A percentile compares a stretch with the other conserved stretches of the same genome.
Conservation (phyloP, 2,113 vertebrate species). For the Hepsetus odoe region DNA sequence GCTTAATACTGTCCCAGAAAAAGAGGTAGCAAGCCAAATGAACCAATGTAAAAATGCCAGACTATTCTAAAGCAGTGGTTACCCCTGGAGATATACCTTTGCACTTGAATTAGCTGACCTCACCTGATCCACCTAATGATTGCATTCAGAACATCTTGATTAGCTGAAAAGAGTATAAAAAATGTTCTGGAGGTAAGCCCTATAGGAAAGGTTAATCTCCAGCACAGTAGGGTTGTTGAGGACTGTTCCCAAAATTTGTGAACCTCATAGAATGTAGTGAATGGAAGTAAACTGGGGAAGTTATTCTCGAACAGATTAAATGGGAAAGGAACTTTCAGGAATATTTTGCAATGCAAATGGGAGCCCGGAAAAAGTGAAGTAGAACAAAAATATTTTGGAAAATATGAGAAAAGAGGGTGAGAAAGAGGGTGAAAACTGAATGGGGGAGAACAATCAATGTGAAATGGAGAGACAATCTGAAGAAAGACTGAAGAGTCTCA, state of each 20-base stretch:
- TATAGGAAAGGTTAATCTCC: too few species aligned
- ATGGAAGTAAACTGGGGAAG: neutral
- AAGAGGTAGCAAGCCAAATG: neutral
- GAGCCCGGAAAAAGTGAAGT: neutral
- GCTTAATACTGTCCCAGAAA: neutral
- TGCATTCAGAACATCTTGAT: too few species aligned
- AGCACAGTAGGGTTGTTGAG: too few species aligned
- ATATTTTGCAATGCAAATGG: too few species aligned
- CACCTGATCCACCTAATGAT: too few species aligned
- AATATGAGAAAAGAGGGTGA: neutral
- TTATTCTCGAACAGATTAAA: neutral
- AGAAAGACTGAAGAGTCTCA: too few species aligned
- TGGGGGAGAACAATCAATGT: too few species aligned
- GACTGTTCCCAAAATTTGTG: too few species aligned
- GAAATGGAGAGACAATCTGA: neutral
- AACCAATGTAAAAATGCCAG: neutral
- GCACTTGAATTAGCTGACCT: too few species aligned
- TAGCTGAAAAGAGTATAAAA: too few species aligned
- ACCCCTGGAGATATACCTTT: too few species aligned
- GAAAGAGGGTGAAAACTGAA: neutral
- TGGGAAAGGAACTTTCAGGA: neutral
- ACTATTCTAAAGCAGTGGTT: neutral
- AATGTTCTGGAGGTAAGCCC: too few species aligned
- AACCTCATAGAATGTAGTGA: neutral
- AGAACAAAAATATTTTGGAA: neutral